Evolutionary conservation across 1,140 invertebrate genomes (phyloP).

Genomic region (Pristionchus pacificus): DNA sequence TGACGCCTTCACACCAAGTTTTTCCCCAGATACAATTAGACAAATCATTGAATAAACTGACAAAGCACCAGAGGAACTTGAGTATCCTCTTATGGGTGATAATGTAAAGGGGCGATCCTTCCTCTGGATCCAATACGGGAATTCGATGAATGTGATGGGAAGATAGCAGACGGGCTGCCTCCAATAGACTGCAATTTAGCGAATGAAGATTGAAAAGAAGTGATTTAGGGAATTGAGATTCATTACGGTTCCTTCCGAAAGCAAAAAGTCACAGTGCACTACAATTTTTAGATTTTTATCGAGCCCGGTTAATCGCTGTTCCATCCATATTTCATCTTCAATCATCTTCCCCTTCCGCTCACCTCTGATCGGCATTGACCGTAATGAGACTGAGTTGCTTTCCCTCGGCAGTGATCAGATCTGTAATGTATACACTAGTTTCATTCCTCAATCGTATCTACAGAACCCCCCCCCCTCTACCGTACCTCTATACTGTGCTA

Average conservation of each 20-base stretch:
- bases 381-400: slow-evolving; percentile 13
- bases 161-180: slow-evolving; percentile 25
- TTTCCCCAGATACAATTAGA: too few relatives aligned
- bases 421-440: too few relatives aligned
- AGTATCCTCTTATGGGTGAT: slow-evolving; percentile 32
- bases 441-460: too few relatives aligned
- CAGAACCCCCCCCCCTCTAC: neutral
- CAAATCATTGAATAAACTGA: slow-evolving; percentile 23
- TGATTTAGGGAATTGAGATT: too few relatives aligned
- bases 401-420: slow-evolving; percentile 21
- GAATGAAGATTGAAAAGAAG: neutral
- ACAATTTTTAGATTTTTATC: too few relatives aligned
- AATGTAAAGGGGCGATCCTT: slow-evolving; percentile 26
- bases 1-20: too few relatives aligned
- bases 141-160: slow-evolving; percentile 26
- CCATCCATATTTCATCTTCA: too few relatives aligned
- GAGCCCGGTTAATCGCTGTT: too few relatives aligned
- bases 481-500: slow-evolving; percentile 22
- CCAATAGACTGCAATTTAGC: slow-evolving; percentile 13
- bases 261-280: too few relatives aligned
- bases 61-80: slow-evolving; percentile 33
- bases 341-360: too few relatives aligned
- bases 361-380: slow-evolving; percentile 20
- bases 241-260: too few relatives aligned
- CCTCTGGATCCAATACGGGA: slow-evolving; percentile 23